Evolutionary conservation across 2,888 invertebrate species (phyloP).

Genomic region (Lamellibrachia satsuma): DNA sequence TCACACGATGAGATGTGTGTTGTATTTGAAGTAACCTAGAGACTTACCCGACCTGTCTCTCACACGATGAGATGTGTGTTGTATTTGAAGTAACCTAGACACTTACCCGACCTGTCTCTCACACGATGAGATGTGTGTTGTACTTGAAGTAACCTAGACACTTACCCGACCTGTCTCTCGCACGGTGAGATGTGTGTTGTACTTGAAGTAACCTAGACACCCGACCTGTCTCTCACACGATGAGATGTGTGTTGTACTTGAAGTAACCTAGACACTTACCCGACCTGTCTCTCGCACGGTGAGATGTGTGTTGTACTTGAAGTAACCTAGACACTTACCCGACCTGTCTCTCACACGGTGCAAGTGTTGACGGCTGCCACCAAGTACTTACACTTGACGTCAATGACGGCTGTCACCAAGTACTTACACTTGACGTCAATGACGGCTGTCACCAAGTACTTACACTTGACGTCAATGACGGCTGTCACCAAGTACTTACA

Average conservation of each 20-base stretch:
- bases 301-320: neutral
- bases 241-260: neutral
- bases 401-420: neutral
- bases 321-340: neutral
- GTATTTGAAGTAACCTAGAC: neutral
- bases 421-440: too few species aligned
- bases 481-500: neutral
- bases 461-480: neutral
- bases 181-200: neutral
- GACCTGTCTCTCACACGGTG: neutral
- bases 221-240: too few species aligned
- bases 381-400: neutral
- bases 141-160: neutral
- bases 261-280: neutral
- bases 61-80: neutral
- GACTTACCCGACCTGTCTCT: too few species aligned
- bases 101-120: too few species aligned
- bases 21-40: neutral
- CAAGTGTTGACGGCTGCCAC: neutral
- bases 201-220: neutral
- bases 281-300: too few species aligned
- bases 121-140: neutral
- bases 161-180: too few species aligned
- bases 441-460: neutral
- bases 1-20: neutral